Evolutionary conservation across 2,113 vertebrate genomes (phyloP).

Genomic region (Mustela nigripes): DNA sequence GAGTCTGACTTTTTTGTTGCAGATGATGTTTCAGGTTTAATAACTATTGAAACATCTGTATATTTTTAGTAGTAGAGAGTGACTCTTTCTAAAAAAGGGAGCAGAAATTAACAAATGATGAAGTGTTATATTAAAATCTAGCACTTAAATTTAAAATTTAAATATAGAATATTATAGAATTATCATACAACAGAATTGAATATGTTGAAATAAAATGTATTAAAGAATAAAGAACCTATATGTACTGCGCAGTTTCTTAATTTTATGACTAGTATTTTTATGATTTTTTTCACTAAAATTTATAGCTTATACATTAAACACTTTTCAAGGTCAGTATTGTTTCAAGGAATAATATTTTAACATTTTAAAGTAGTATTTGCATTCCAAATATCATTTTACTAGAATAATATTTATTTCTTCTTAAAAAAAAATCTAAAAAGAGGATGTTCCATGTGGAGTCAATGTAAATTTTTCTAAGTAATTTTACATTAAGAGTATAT

Average conservation of each 20-base stretch:
- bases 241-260: background rate
- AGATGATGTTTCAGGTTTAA: background rate
- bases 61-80: background rate
- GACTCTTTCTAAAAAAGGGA: background rate
- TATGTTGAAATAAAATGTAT: background rate
- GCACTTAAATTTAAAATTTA: background rate
- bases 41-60: background rate
- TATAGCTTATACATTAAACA: conserved; percentile 49
- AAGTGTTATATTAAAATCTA: background rate
- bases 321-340: conserved; percentile 57
- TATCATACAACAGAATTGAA: background rate
- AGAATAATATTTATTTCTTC: conserved; percentile 10
- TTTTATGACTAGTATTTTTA: conserved; percentile 40
- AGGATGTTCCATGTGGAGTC: background rate
- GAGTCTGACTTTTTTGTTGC: background rate
- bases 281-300: background rate
- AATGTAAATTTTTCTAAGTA: conserved; percentile 32
- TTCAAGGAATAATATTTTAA: conserved; percentile 52
- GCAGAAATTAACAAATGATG: background rate
- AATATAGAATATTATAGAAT: background rate
- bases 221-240: background rate
- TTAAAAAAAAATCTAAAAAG: background rate
- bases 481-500: background rate
- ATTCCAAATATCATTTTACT: conserved; percentile 29
- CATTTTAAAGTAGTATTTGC: background rate